A percentile compares a stretch with the other conserved stretches of the same genome.
phyloP scores from a whole-genome alignment of 2,113 vertebrate species.

The Lamprotornis superbus region DNA sequence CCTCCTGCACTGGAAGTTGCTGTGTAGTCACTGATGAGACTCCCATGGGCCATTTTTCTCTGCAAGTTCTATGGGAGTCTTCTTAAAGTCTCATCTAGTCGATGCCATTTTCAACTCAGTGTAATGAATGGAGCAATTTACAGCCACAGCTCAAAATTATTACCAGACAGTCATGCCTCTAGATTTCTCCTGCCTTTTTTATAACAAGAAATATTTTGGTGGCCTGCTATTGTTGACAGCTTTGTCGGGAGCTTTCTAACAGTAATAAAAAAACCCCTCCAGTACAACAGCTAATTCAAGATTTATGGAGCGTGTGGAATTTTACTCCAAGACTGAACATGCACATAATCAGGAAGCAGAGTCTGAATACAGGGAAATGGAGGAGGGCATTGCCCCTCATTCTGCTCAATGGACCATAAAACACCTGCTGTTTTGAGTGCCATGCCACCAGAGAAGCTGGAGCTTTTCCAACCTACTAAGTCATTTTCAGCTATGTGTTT shows the following conservation, averaged over 20 bases:
- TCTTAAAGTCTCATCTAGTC: neutral
- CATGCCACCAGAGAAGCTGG: neutral
- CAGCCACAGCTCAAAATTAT: conserved; percentile 25
- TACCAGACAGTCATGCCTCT: neutral
- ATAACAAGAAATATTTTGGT: conserved; percentile 32
- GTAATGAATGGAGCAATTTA: conserved; percentile 15
- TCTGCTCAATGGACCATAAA: neutral
- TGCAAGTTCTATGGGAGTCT: neutral
- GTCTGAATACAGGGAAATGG: neutral
- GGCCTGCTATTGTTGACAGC: conserved; percentile 5
- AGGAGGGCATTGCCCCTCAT: neutral
- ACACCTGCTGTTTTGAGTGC: neutral
- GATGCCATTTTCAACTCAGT: neutral
- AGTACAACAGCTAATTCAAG: conserved; percentile 31
- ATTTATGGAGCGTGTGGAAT: conserved; percentile 42
- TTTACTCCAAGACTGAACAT: neutral
- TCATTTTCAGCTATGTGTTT: neutral
- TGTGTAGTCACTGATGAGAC: neutral
- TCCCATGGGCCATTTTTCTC: neutral
- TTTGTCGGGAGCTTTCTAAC: conserved; percentile 35
- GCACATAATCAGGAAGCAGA: neutral
- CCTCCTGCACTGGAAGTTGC: neutral
- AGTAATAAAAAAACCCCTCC: neutral
- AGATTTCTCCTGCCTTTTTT: conserved; percentile 7
- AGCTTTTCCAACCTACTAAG: neutral